These are phyloP conservation scores for Ophion obscuratus DNA, from an alignment of 2,888 invertebrate genomes.

Conservation along the genomic window DNA sequence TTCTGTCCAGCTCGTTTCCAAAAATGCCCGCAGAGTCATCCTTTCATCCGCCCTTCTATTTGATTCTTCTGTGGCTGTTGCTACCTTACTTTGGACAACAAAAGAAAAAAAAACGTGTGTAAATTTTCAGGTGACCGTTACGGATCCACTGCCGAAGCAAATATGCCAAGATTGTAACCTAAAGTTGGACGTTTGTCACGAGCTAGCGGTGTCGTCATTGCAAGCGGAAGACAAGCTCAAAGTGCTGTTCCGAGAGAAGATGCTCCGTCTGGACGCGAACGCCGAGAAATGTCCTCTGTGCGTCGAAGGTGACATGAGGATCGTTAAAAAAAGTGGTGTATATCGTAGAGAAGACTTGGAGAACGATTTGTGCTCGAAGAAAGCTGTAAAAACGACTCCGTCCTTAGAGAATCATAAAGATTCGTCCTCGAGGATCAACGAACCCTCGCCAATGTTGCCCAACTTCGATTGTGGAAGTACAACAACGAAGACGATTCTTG, in stretches of 20 bases:
- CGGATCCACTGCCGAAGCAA: conserved; percentile 68
- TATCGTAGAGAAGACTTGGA: conserved; percentile 59
- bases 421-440: not conserved
- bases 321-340: conserved; percentile 59
- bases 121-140: conserved; percentile 58
- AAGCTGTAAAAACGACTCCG: not conserved
- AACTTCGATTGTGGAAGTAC: not conserved
- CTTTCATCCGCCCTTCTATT: not conserved
- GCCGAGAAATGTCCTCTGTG: conserved; percentile 62
- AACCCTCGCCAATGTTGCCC: not conserved
- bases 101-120: not conserved
- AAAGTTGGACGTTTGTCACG: conserved; percentile 63
- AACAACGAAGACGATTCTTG: not conserved
- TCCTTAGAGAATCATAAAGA: not conserved
- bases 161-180: conserved; percentile 60
- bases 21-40: too few species aligned
- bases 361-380: conserved; percentile 9
- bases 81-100: not conserved
- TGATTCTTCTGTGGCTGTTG: not conserved
- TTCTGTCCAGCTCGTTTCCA: too few species aligned
- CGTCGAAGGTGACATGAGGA: conserved; percentile 57
- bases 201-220: conserved; percentile 56
- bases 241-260: conserved; percentile 49
- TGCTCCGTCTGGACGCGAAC: conserved; percentile 32
- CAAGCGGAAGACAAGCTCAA: conserved; percentile 64